Conservation (phyloP, 1,140 invertebrate genomes). For the Heliconius hewitsoni region DNA sequence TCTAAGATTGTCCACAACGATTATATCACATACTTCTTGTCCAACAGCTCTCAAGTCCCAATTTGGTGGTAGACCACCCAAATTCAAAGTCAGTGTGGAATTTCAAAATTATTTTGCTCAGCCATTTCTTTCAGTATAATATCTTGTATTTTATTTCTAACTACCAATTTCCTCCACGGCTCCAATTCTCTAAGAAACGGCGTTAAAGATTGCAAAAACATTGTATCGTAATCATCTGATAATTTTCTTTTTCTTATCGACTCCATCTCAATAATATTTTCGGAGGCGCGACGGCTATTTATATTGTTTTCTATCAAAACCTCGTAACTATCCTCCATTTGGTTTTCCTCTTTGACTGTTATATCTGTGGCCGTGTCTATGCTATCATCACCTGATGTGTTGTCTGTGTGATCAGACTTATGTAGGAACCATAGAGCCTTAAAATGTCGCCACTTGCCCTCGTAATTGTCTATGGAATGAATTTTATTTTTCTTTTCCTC, state of each 20-base stretch:
- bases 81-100: background rate
- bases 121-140: slow-evolving; percentile 55
- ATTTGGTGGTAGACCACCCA: background rate
- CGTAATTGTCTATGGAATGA: slow-evolving; percentile 38
- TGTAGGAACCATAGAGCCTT: slow-evolving; percentile 47
- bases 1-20: background rate
- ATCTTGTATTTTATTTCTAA: slow-evolving; percentile 62
- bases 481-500: slow-evolving; percentile 44
- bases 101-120: slow-evolving; percentile 21
- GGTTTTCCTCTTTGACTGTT: background rate
- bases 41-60: background rate
- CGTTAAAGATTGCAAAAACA: slow-evolving; percentile 45
- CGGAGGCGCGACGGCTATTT: background rate
- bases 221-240: slow-evolving; percentile 54
- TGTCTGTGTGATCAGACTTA: background rate
- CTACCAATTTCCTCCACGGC: slow-evolving; percentile 52
- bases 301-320: background rate
- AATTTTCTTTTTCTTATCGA: background rate
- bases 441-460: slow-evolving; percentile 55
- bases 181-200: slow-evolving; percentile 54
- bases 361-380: background rate
- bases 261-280: background rate
- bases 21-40: background rate
- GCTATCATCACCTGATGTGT: background rate
- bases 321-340: background rate